Percentiles rank a stretch among this genome's conserved stretches.
These are phyloP conservation scores for Scaptomyza hsui DNA, from an alignment of 1,140 invertebrate species.

Conservation along the genomic window DNA sequence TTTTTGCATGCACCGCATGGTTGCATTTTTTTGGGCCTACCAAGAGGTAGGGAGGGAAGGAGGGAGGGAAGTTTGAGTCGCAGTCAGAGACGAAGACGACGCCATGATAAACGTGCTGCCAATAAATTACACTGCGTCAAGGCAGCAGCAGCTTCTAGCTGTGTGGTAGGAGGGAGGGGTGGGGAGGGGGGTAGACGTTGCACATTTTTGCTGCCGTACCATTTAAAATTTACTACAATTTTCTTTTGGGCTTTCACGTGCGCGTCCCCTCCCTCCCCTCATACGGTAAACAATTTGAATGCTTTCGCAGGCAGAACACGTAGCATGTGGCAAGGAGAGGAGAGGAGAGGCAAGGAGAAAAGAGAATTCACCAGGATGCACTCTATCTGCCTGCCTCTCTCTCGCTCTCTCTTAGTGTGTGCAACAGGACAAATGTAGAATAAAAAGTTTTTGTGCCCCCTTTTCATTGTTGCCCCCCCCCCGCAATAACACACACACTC, in stretches of 20 bases:
- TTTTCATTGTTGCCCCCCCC: conserved; percentile 45
- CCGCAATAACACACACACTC: not conserved
- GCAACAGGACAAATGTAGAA: conserved; percentile 75
- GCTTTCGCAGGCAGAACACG: conserved; percentile 75
- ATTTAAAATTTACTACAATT: conserved; percentile 83
- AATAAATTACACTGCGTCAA: conserved; percentile 83
- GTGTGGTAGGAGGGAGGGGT: conserved; percentile 7
- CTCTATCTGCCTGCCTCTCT: conserved; percentile 13
- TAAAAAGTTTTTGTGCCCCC: conserved; percentile 71
- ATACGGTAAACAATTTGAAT: conserved; percentile 83
- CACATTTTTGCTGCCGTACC: conserved; percentile 78
- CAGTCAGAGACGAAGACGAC: conserved; percentile 55
- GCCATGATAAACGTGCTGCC: conserved; percentile 82
- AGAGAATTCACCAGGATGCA: conserved; percentile 46
- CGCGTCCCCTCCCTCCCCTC: conserved; percentile 58
- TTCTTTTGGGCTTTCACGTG: conserved; percentile 79
- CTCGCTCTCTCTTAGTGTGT: conserved; percentile 1
- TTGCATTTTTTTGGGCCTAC: conserved; percentile 80
- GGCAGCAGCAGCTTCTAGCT: conserved; percentile 42
- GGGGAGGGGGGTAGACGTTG: conserved; percentile 21
- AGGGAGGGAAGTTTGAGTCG: conserved; percentile 41
- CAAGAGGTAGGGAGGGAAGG: too few relatives aligned
- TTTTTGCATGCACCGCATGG: conserved; percentile 80
- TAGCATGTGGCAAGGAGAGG: conserved; percentile 27
- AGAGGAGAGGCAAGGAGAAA: conserved; percentile 30